Evolutionary conservation across 2,797 vertebrate genomes (phyloP).

Genomic region (Leuciscus waleckii): DNA sequence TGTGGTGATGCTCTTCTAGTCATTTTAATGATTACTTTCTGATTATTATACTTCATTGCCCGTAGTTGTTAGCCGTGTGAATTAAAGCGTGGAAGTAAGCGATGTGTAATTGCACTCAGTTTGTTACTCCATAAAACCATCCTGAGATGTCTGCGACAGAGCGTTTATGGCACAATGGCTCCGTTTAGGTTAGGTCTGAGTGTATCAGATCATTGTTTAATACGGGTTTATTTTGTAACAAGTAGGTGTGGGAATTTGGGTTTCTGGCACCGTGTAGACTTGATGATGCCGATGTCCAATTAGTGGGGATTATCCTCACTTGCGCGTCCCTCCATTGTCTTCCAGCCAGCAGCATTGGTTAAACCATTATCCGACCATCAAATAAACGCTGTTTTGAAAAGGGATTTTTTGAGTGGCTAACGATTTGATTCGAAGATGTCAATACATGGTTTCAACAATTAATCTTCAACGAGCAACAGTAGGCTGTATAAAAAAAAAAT

Average conservation of each 20-base stretch:
- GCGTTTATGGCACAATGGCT: conserved; percentile 9
- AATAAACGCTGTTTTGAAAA: conserved; percentile 68
- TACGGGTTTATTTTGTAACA: conserved; percentile 65
- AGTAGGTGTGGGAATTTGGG: conserved; percentile 67
- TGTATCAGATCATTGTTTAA: conserved; percentile 60
- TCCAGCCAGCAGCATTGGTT: conserved; percentile 40
- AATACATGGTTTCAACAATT: conserved; percentile 64
- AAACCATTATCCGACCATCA: conserved; percentile 67
- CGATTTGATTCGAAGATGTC: conserved; percentile 63
- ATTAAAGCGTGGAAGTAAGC: conserved; percentile 42
- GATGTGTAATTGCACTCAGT: conserved; percentile 55
- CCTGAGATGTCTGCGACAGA: conserved; percentile 53
- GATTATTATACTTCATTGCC: background rate
- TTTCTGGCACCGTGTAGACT: conserved; percentile 72
- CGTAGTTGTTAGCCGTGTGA: background rate
- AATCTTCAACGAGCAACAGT: conserved; percentile 51
- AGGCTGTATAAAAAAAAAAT: conserved; percentile 50
- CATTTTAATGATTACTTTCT: background rate
- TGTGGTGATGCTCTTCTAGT: background rate
- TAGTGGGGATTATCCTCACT: conserved; percentile 81
- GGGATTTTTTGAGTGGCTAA: conserved; percentile 73
- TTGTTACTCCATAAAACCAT: conserved; percentile 64
- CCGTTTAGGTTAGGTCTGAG: conserved; percentile 34
- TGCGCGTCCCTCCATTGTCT: conserved; percentile 63
- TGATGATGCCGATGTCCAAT: conserved; percentile 75